Base-by-base conservation (phyloP, 2,113 vertebrate genomes). In the Channa argus region DNA sequence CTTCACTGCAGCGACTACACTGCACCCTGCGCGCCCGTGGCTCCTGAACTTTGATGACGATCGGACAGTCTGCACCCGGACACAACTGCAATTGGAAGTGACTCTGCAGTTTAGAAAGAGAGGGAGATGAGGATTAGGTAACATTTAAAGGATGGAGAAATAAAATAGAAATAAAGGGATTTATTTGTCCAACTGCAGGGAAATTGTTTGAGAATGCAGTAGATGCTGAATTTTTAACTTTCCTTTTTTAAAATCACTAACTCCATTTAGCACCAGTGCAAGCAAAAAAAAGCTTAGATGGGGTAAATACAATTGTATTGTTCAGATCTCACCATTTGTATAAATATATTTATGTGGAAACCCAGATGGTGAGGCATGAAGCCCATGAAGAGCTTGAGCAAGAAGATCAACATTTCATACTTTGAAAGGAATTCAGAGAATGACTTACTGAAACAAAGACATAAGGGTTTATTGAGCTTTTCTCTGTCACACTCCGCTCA, bases 31-130 rank as follows among this genome's bases (percentile, higher is more conserved):
- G 96, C 63, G 98, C 98, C 92, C 96, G 95, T 24, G 98, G 98
- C 93, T 98, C 96, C 92, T 99, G 96, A 90, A 99, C 98, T 92
- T 97, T 97, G 92, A 99, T 99, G 89, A 99, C 98, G 89, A 99
- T 99, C 53, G 98, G 98, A 82, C 98, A 99, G 91, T 99, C 98
- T 79, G 98, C 97, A 72, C 98, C 98, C 45, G 98, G 98, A 94
- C 98, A 99, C 82, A 99, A 93, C 95, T 99, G 98, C 90, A 99
- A 95, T 93, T 98, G 98, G 87, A 97, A 99, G 92, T 99, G 98
- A 95, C 97, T 98, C 98, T 99, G 82, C 0, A 51, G 37, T 63
- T 47, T 4, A 46, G 2, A 24, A 6, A 15, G 47, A 51, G 43
- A 52, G 34, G 64, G 11, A 67, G 6, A 54, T 0, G 0, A 39